These are phyloP conservation scores for Rhadinocentrus ornatus DNA, from an alignment of 2,797 vertebrate genomes.

Conservation along the genomic window DNA sequence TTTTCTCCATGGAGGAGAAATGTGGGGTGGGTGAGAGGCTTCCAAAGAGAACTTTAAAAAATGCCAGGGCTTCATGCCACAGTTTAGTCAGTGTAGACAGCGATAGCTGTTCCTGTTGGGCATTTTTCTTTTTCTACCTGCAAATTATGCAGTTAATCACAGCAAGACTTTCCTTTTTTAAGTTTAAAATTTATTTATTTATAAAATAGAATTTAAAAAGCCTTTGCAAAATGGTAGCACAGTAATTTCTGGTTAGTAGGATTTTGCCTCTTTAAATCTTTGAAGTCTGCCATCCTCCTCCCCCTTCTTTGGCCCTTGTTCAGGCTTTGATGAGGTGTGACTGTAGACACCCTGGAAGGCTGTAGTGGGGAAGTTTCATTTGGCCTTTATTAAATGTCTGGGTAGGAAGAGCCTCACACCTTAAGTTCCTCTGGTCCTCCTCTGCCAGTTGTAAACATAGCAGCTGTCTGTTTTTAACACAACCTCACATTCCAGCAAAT, in stretches of 20 bases:
- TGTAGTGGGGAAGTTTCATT: constrained; percentile 62
- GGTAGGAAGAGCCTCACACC: constrained; percentile 59
- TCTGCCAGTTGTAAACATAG: constrained; percentile 68
- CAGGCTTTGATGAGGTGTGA: constrained; percentile 77
- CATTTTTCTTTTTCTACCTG: constrained; percentile 27
- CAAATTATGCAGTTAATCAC: constrained; percentile 18
- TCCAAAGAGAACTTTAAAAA: constrained; percentile 72
- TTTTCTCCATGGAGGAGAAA: constrained; percentile 68
- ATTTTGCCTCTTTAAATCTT: constrained; percentile 40
- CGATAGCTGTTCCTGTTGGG: neutral
- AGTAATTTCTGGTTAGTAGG: constrained; percentile 44
- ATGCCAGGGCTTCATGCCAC: constrained; percentile 47
- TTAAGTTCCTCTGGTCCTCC: constrained; percentile 48
- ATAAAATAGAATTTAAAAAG: neutral
- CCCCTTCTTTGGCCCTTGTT: constrained; percentile 33
- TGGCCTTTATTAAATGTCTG: constrained; percentile 64
- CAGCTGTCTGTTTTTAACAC: constrained; percentile 68
- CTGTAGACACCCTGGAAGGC: constrained; percentile 66
- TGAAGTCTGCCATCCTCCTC: constrained; percentile 47
- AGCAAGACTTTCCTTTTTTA: constrained; percentile 10
- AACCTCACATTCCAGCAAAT: constrained; percentile 47
- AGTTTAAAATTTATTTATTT: too few relatives aligned
- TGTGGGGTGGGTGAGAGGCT: constrained; percentile 60
- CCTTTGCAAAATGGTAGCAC: neutral
- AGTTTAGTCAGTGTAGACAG: constrained; percentile 42